Conservation (phyloP, 2,797 vertebrate species). For the Periparus ater region DNA sequence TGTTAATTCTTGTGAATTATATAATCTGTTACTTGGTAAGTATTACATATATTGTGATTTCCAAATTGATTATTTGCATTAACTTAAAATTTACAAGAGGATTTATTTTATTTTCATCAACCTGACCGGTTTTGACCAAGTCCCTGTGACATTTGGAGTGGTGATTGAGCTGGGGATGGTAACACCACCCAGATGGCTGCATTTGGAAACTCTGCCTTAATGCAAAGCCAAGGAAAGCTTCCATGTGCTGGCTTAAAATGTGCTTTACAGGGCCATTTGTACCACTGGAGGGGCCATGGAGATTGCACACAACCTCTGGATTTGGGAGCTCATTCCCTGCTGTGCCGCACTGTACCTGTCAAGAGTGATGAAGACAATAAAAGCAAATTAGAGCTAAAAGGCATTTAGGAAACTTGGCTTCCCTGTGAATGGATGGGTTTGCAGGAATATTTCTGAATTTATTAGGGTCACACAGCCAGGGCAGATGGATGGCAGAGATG, state of each 20-base stretch:
- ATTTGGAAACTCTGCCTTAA: not conserved
- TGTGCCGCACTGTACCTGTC: not conserved
- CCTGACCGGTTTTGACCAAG: not conserved
- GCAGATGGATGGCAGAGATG: constrained; percentile 36
- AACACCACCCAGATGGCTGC: not conserved
- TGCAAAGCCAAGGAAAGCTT: not conserved
- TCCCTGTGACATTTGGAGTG: not conserved
- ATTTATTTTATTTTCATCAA: not conserved
- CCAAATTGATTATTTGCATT: not conserved
- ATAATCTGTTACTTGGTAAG: not conserved
- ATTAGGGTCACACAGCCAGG: not conserved
- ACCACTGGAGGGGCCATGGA: not conserved
- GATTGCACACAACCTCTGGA: not conserved
- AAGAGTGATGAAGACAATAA: constrained; percentile 10
- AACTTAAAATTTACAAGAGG: not conserved
- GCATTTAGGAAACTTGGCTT: constrained; percentile 33
- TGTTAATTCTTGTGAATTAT: not conserved
- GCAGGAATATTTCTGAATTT: constrained; percentile 35
- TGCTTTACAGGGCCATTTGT: not conserved
- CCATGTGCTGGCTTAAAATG: not conserved
- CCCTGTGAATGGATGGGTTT: constrained; percentile 14
- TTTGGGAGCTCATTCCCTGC: constrained; percentile 10
- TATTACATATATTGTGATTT: not conserved
- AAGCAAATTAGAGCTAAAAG: constrained; percentile 20
- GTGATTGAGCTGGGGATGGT: not conserved